phyloP scores from a whole-genome alignment of 2,797 vertebrate genomes.

The Columba guinea region DNA sequence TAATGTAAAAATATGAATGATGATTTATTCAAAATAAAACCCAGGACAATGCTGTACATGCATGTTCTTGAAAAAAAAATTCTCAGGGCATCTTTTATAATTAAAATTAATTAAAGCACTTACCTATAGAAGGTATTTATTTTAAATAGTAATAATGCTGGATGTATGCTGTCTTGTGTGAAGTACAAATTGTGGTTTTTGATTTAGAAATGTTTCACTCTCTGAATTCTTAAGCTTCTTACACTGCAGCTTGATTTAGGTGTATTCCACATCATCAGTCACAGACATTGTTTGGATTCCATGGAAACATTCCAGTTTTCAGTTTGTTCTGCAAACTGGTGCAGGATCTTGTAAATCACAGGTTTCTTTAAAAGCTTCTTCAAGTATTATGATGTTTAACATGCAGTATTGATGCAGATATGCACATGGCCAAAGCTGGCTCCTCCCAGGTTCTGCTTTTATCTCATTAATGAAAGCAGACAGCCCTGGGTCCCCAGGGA shows the following conservation, averaged over 20 bases:
- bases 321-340: neutral
- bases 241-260: neutral
- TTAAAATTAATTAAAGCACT: conserved; percentile 42
- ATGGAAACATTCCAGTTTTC: neutral
- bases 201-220: neutral
- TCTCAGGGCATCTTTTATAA: conserved; percentile 70
- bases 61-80: conserved; percentile 73
- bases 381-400: neutral
- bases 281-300: neutral
- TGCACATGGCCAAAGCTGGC: neutral
- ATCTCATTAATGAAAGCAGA: neutral
- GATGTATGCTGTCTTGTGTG: neutral
- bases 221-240: conserved; percentile 2
- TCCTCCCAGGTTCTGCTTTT: neutral
- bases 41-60: conserved; percentile 74
- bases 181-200: neutral
- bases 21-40: conserved; percentile 78
- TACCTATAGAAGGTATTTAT: conserved; percentile 41
- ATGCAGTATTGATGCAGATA: neutral
- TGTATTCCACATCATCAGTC: neutral
- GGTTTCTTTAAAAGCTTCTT: neutral
- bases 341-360: neutral
- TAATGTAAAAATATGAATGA: conserved; percentile 75
- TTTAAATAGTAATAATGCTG: conserved; percentile 20
- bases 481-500: neutral